These are phyloP conservation scores for Watsonalla binaria DNA, from an alignment of 2,888 invertebrate species.

Conservation along the genomic window DNA sequence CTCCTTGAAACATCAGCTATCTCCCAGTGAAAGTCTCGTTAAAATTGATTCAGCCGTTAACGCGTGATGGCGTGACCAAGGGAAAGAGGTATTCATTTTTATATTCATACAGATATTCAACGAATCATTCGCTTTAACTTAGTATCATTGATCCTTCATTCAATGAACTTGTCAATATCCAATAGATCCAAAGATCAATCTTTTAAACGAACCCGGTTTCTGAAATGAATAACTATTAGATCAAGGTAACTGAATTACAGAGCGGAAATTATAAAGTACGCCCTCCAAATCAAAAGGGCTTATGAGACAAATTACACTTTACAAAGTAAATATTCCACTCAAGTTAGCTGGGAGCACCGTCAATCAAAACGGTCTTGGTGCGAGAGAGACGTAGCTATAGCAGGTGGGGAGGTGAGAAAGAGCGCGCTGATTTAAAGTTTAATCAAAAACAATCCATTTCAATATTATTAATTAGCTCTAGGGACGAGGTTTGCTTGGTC, in stretches of 20 bases:
- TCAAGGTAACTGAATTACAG: background rate
- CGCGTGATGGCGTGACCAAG: too few species aligned
- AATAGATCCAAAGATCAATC: background rate
- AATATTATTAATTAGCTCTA: slow-evolving; percentile 55
- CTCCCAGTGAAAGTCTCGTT: too few species aligned
- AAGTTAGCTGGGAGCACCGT: slow-evolving; percentile 29
- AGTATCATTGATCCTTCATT: too few species aligned
- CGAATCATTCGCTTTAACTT: too few species aligned
- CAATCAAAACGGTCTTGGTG: slow-evolving; percentile 40
- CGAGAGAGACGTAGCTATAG: slow-evolving; percentile 9
- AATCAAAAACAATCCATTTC: slow-evolving; percentile 58
- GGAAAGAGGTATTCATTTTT: too few species aligned
- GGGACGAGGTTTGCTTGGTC: slow-evolving; percentile 29
- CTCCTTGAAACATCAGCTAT: too few species aligned
- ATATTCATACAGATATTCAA: too few species aligned
- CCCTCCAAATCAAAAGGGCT: slow-evolving; percentile 20
- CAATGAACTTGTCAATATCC: too few species aligned
- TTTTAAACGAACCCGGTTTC: background rate
- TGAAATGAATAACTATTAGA: background rate
- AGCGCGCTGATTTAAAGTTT: slow-evolving; percentile 32
- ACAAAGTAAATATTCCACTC: slow-evolving; percentile 38
- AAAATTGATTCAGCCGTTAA: too few species aligned
- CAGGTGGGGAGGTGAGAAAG: slow-evolving; percentile 10
- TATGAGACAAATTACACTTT: slow-evolving; percentile 34
- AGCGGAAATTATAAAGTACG: slow-evolving; percentile 24